Evolutionary conservation across 1,140 invertebrate genomes (phyloP), one percentile per base, ranked within the genome.

Genomic region (Cotesia typhae): DNA sequence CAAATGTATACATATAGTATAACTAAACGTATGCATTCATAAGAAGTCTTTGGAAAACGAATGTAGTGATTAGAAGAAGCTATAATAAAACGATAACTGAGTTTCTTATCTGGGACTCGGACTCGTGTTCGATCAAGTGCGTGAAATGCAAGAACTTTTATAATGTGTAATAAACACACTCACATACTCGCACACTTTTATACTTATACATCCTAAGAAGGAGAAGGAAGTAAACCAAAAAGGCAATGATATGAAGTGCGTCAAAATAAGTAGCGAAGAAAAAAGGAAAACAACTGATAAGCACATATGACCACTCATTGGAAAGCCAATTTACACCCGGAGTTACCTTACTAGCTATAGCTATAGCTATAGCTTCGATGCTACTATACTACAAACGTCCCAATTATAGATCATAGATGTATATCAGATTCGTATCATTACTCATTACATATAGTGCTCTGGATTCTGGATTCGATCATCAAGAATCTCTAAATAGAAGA

Each of bases 311-410:
- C 67, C 81, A 82, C 71, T 82, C 70, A 82, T 77, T 80, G 83
- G 82, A 84, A 84, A 83, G 76, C 74, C 75, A 82, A 83, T 82
- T 83, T 80, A 77, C 80, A 81, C 79, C 77, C 77, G 76, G 79
- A 80, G 80, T 82, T 82, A 76, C 75, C 70, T 76, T 63, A 28
- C 28, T 28, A 28, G 28, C 28, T 28, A 28, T 28, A 28, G 28
- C 28, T 28, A 28, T 28, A 28, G 28, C 1, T 28, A 28, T 28
- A 71, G 60, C 76, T 66, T 75, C 72, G 80, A 2, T 28, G 28
- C 28, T 28, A 47, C 17, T 79, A 63, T 69, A 41, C 9, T 41
- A 47, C 10, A 47, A 10, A 70, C 67, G 75, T 74, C 67, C 73
- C 73, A 69, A 70, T 70, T 70, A n/a, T 35, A 20, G 60, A 61